Conservation (phyloP, 2,888 invertebrate species). For the Mantis religiosa region DNA sequence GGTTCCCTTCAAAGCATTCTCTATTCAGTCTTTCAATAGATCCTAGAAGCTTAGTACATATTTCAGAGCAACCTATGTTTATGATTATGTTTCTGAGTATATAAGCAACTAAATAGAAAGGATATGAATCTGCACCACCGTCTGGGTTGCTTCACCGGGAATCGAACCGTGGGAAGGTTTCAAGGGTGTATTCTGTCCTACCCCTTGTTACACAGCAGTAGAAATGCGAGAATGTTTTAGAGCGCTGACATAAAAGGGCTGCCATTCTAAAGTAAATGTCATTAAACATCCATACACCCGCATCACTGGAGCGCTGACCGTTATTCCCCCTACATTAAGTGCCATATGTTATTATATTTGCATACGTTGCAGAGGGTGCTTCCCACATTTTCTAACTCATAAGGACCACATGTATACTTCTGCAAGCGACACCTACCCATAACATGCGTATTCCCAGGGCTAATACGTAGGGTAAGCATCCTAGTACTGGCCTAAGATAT, state of each 20-base stretch:
- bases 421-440: background rate
- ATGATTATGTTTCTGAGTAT: no score
- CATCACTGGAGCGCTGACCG: background rate
- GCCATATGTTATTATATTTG: background rate
- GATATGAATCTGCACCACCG: background rate
- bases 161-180: background rate
- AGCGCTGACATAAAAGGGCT: background rate
- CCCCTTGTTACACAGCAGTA: background rate
- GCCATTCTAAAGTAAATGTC: background rate
- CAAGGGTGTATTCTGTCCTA: background rate
- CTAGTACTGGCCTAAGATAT: background rate
- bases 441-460: background rate
- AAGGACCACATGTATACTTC: background rate
- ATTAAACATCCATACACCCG: background rate
- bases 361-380: background rate
- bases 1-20: no score
- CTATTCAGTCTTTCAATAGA: no score
- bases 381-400: background rate
- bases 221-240: background rate
- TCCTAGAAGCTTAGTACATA: no score
- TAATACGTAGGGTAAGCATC: background rate
- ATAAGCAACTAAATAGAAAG: no score
- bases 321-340: background rate
- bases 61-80: no score
- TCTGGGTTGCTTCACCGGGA: background rate